Evolutionary conservation across 2,797 vertebrate species (phyloP).

Genomic region (Pseudotriccus pelzelni): DNA sequence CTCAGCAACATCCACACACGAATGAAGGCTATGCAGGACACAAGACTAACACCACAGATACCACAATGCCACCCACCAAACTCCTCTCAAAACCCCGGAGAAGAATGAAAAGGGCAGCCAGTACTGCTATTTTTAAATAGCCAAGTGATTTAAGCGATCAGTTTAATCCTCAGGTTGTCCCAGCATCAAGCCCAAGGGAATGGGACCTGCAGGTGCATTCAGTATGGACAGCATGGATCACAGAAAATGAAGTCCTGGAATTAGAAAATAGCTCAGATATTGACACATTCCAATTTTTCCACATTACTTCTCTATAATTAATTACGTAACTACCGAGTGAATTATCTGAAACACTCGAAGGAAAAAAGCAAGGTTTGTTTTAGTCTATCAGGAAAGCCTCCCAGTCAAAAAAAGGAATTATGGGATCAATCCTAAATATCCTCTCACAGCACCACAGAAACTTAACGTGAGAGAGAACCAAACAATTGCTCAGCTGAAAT

Average conservation of each 20-base stretch:
- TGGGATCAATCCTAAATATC: neutral
- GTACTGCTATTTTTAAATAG: neutral
- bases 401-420: neutral
- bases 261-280: neutral
- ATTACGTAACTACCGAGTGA: neutral
- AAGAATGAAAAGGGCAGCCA: neutral
- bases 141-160: neutral
- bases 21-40: neutral
- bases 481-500: neutral
- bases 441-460: neutral
- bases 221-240: neutral
- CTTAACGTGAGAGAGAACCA: fast-evolving
- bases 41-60: neutral
- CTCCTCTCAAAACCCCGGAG: neutral
- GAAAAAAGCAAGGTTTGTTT: neutral
- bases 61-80: neutral
- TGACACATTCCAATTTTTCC: neutral
- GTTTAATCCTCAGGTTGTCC: neutral
- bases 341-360: neutral
- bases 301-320: neutral
- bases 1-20: neutral
- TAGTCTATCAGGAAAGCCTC: neutral
- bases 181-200: neutral
- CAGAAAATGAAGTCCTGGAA: neutral
- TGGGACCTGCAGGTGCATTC: neutral